Evolutionary conservation across 2,888 invertebrate genomes (phyloP), one percentile per base, ranked within the genome.

Genomic region (Philhelius pedissequus): DNA sequence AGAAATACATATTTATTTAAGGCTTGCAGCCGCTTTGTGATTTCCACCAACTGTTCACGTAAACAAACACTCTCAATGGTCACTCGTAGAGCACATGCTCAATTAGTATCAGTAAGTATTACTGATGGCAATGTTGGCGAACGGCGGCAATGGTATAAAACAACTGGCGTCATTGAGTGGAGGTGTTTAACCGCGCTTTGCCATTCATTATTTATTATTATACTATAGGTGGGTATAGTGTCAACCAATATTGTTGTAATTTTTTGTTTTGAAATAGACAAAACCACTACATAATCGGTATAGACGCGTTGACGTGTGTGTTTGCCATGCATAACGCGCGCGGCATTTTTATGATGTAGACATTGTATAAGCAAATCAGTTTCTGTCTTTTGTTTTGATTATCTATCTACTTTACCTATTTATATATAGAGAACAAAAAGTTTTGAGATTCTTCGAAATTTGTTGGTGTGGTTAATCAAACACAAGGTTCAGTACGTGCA

Each of bases 61-160:
- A 62, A 54, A 73, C 52, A 69, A 40, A 48, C 64, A n/a, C 58
- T 74, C 38, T 70, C 73, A 74, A 58, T 62, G 79, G 74, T 69
- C 83, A 83, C 52, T 83, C 83, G 64, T 9, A 7, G 64, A 75
- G 58, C 83, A 70, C 83, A 83, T 83, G 83, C 25, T 60, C 70
- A 38, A 11, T 32, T 35, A 32, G 32, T 20, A n/a, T n/a, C n/a
- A n/a, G n/a, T n/a, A n/a, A 20, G 56, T 56, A 56, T 6, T 35
- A 56, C 20, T 1, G 9, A 35, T 78, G 69, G 20, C 43, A 43
- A 18, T 62, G 25, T 43, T 30, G 62, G 56, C 35, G n/a, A 32
- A 27, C 40, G 27, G 11, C 13, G 62, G 62, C 18, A 18, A 38
- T 43, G 25, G 30, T 45, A 43, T 27, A 20, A 64, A 60, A 27